These are phyloP conservation scores for Osmoderma eremita DNA, from an alignment of 2,888 invertebrate genomes.

Conservation along the genomic window DNA sequence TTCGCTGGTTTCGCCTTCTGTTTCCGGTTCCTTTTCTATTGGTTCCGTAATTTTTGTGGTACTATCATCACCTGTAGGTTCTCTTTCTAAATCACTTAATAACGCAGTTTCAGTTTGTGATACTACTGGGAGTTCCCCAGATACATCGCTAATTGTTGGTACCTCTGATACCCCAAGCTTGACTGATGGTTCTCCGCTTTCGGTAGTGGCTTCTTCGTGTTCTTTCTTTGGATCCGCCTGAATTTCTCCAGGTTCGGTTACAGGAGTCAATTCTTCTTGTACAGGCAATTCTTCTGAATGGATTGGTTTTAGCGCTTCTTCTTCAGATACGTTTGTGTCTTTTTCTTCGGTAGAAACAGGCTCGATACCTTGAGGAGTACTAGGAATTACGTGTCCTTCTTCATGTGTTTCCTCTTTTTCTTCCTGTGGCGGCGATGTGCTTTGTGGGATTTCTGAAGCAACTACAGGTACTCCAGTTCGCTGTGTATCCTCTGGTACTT, in stretches of 20 bases:
- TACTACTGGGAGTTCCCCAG: conserved; percentile 22
- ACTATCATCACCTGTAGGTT: conserved; percentile 1
- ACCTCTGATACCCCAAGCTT: conserved; percentile 27
- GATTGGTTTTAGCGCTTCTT: conserved; percentile 18
- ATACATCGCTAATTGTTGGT: conserved; percentile 29
- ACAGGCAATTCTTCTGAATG: conserved; percentile 17
- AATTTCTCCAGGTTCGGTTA: conserved; percentile 38
- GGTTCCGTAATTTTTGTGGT: conserved; percentile 38
- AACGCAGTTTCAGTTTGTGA: conserved; percentile 43
- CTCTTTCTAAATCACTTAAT: conserved; percentile 43
- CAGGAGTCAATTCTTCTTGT: conserved; percentile 31
- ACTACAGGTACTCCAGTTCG: conserved; percentile 10
- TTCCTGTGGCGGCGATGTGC: background rate
- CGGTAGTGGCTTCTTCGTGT: conserved; percentile 45
- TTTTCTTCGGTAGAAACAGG: conserved; percentile 4
- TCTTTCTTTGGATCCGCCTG: conserved; percentile 27
- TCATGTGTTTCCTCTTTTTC: conserved; percentile 3
- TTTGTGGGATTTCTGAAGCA: background rate
- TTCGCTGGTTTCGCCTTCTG: conserved; percentile 28
- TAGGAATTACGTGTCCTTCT: background rate
- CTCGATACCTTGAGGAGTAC: background rate
- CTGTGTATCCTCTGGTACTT: conserved; percentile 26
- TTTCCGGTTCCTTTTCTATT: conserved; percentile 33
- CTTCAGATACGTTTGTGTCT: conserved; percentile 33
- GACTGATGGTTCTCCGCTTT: conserved; percentile 21